Evolutionary conservation across 2,888 invertebrate genomes (phyloP).

Genomic region (Aphodius granarius): DNA sequence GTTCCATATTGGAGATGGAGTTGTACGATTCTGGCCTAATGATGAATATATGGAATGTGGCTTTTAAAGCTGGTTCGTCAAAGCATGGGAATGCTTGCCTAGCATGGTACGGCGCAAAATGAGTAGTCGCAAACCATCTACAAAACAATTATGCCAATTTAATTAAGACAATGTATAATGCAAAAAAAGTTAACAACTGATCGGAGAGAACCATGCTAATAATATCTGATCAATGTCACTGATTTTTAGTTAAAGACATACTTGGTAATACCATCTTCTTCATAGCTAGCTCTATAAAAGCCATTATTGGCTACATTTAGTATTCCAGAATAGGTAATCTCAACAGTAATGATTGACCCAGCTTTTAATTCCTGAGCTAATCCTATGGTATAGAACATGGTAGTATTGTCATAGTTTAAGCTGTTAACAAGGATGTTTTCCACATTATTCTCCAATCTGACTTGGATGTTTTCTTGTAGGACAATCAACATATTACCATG

Average conservation of each 20-base stretch:
- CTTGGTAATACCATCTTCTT: constrained; percentile 16
- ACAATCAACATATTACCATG: constrained; percentile 18
- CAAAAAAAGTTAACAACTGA: not conserved
- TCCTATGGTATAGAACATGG: constrained; percentile 12
- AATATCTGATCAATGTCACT: not conserved
- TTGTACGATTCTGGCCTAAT: constrained; percentile 35
- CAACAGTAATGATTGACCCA: not conserved
- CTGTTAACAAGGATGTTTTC: not conserved
- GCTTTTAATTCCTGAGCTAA: not conserved
- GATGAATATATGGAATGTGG: constrained; percentile 51
- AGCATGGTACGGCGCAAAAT: constrained; percentile 38
- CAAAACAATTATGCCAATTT: not conserved
- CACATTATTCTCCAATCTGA: not conserved
- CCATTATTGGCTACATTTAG: constrained; percentile 6
- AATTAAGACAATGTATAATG: not conserved
- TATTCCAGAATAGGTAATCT: constrained; percentile 13
- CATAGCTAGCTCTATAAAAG: constrained; percentile 24
- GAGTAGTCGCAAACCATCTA: constrained; percentile 25
- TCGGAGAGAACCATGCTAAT: not conserved
- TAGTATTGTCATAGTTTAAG: not conserved
- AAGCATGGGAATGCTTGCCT: constrained; percentile 76
- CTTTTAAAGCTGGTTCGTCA: constrained; percentile 60
- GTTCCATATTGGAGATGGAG: constrained; percentile 46
- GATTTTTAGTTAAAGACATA: too few relatives aligned
- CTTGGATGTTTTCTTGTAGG: not conserved